Base-by-base conservation (phyloP, 2,113 vertebrate genomes). In the Haliaeetus leucogaster region DNA sequence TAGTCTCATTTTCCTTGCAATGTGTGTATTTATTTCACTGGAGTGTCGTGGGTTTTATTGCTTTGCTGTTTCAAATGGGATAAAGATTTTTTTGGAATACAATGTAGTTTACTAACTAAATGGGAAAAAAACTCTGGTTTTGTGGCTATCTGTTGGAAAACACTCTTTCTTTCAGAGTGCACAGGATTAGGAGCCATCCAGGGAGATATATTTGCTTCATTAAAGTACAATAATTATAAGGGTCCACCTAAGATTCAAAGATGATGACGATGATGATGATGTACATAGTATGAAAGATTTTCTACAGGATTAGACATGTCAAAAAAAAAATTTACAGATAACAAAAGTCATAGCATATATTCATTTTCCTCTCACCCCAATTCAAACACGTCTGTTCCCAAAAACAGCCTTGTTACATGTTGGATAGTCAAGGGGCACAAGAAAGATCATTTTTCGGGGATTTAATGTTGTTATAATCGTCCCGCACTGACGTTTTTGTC, bases 1-100 rank as follows among this genome's bases (percentile, higher is more conserved):
- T 56, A 30, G 38, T 93, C 45, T 96, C 80, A 88, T 96, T 93
- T 97, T 92, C 93, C 67, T 87, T 77, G 53, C 56, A 84, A 86
- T 4, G n/a, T 82, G 34, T 89, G 38, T 30, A 67, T 88, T 71
- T 94, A 20, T 84, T 82, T 95, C 71, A 34, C 45, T 84, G 15
- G 7, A 58, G 26, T n/a, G 55, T 26, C 56, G 3, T 38, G 63
- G 21, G 70, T 9, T 92, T 95, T 97, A 80, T 62, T 90, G 82
- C 30, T 96, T 94, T 81, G 42, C 30, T 34, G 22, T 73, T 96
- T 82, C n/a, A 89, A 76, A 66, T 45, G 55, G 3, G 70, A 71
- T 77, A 95, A 96, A 79, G 5, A 40, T 63, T 3, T 79, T 65
- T 87, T 65, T 74, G 36, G 48, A 94, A 82, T 82, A 85, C 40